Base-by-base conservation (phyloP, 1,140 invertebrate genomes). In the Trachymyrmex septentrionalis region DNA sequence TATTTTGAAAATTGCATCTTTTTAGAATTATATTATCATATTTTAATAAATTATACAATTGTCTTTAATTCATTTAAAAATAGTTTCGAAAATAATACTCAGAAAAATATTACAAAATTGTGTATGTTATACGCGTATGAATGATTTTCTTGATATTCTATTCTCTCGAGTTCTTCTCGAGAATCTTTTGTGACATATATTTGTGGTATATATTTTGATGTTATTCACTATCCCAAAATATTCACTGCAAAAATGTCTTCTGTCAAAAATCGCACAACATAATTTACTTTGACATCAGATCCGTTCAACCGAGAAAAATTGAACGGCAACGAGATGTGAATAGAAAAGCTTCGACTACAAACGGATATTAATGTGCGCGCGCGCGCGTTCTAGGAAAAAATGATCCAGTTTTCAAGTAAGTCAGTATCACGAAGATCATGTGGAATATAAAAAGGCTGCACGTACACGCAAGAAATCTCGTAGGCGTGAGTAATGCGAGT, bases 401-500 rank as follows among this genome's bases (percentile, higher is more conserved):
- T 67, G 77, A 82, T 82, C 59, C 16, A 57, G 24, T 85, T 64
- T 27, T 44, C 21, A 76, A 57, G 12, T 34, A n/a, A 84, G n/a
- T 85, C 9, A 77, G 14, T 50, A 50, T 30, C n/a, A 30, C 38
- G 34, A 44, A n/a, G 24, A 77, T 53, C 24, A 85, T 16, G 59
- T 19, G 19, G n/a, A 61, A 86, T 77, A 72, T 71, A 77, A 66
- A 44, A 86, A 86, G 27, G 14, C 6, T 38, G 34, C 50, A 44
- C 27, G 48, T 71, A 34, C 55, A 71, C 86, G 61, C n/a, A 73
- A 34, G 27, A 73, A 75, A 63, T 19, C 12, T 82, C 24, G 48
- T 34, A 38, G 7, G 34, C 3, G 16, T 38, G 3, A 48, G 44
- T 69, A 81, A 88, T 63, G 69, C 44, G 55, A 63, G 69, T 84